Evolutionary conservation across 2,888 invertebrate species (phyloP).

Genomic region (Euspilapteryx auroguttella): DNA sequence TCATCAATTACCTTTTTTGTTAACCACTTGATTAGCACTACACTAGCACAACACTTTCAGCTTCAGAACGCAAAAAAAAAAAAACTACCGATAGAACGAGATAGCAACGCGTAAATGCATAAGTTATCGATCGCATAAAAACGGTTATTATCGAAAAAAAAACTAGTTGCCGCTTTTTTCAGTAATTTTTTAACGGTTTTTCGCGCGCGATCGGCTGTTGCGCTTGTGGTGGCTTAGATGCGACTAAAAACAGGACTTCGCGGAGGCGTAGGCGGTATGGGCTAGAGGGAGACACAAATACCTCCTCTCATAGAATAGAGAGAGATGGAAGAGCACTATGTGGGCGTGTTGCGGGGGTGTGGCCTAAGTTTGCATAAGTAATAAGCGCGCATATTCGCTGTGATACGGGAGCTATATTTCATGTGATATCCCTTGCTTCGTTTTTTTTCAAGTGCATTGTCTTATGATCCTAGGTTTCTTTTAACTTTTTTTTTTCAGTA

Average conservation of each 20-base stretch:
- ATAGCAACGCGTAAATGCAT: too few species aligned
- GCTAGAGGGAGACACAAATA: conserved; percentile 24
- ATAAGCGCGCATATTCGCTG: conserved; percentile 15
- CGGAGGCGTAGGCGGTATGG: conserved; percentile 44
- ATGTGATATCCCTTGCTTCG: conserved; percentile 15
- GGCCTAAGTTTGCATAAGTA: conserved; percentile 45
- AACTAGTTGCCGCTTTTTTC: conserved; percentile 3
- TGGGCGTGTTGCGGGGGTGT: conserved; percentile 38
- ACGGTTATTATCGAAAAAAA: conserved; percentile 2
- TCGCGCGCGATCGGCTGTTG: conserved; percentile 10
- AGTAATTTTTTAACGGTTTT: conserved; percentile 5
- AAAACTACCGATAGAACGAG: conserved; percentile 16
- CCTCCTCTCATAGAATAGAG: conserved; percentile 10
- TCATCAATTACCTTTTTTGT: too few species aligned
- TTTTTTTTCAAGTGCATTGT: conserved; percentile 49
- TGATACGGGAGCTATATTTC: conserved; percentile 24
- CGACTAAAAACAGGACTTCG: conserved; percentile 49
- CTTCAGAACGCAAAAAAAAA: conserved; percentile 13
- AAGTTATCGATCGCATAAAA: too few species aligned
- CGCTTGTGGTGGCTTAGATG: conserved; percentile 29
- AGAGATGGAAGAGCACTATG: conserved; percentile 16
- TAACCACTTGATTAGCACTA: too few species aligned
- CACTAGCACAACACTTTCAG: conserved; percentile 16
- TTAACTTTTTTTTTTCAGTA: too few species aligned
- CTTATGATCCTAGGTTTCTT: conserved; percentile 26